phyloP scores from a whole-genome alignment of 2,113 vertebrate genomes.

The Toxotes jaculatrix region DNA sequence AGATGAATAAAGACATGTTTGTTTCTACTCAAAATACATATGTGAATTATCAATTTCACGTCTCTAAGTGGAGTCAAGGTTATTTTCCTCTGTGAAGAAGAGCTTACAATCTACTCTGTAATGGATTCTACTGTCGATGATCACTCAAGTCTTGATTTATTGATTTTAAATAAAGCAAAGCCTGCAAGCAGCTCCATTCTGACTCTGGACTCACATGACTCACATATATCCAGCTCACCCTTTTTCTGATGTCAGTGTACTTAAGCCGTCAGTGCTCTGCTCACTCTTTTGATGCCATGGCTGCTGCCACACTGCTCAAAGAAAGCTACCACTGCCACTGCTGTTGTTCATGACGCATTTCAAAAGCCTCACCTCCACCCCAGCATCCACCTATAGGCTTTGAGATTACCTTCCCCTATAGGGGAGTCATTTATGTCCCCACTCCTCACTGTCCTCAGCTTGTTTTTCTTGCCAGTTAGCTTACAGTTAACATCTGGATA shows the following conservation, averaged over 20 bases:
- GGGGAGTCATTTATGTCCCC: neutral
- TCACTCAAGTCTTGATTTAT: neutral
- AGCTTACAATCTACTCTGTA: neutral
- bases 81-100: neutral
- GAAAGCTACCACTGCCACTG: neutral
- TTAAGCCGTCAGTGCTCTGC: neutral
- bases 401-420: neutral
- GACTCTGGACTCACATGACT: neutral
- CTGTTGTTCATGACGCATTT: neutral
- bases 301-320: neutral
- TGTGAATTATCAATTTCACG: neutral
- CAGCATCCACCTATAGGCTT: neutral
- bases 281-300: neutral
- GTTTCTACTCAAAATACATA: neutral
- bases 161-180: conserved; percentile 8
- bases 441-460: neutral
- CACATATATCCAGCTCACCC: too few relatives aligned
- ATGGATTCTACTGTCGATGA: neutral
- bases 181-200: too few relatives aligned
- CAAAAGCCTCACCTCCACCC: neutral
- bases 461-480: neutral
- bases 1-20: neutral
- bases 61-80: neutral
- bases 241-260: neutral
- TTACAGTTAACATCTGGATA: too few relatives aligned